A percentile compares a stretch with the other conserved stretches of the same genome.
Evolutionary conservation across 2,113 vertebrate genomes (phyloP).

Genomic region (Struthio camelus): DNA sequence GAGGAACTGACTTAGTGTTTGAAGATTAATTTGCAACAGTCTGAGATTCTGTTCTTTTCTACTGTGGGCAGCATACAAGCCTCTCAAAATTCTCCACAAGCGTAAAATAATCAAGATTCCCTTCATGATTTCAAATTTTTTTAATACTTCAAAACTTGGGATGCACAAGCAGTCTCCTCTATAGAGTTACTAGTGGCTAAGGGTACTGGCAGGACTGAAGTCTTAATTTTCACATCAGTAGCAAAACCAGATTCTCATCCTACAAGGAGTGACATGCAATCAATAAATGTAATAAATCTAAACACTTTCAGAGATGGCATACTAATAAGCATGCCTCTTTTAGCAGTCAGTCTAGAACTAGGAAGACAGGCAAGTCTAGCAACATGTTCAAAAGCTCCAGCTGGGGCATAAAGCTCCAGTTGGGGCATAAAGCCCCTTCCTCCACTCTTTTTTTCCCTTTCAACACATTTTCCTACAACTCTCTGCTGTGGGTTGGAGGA

Average conservation of each 20-base stretch:
- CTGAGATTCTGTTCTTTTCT: not conserved
- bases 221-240: conserved; percentile 45
- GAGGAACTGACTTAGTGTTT: not conserved
- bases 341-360: not conserved
- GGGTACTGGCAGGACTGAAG: not conserved
- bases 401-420: not conserved
- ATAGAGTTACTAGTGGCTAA: not conserved
- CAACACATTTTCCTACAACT: not conserved
- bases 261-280: conserved; percentile 31
- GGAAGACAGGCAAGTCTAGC: not conserved
- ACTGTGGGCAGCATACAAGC: not conserved
- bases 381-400: not conserved
- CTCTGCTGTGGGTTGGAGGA: not conserved
- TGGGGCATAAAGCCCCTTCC: not conserved
- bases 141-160: not conserved
- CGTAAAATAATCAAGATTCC: not conserved
- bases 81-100: not conserved
- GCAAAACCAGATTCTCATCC: conserved; percentile 32
- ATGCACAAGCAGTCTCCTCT: not conserved
- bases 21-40: not conserved
- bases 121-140: not conserved
- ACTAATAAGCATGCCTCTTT: conserved; percentile 26
- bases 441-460: not conserved
- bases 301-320: conserved; percentile 21
- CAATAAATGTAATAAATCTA: conserved; percentile 49